These are phyloP conservation scores for Ochotona curzoniae DNA, from an alignment of 2,113 vertebrate genomes.

Conservation along the genomic window DNA sequence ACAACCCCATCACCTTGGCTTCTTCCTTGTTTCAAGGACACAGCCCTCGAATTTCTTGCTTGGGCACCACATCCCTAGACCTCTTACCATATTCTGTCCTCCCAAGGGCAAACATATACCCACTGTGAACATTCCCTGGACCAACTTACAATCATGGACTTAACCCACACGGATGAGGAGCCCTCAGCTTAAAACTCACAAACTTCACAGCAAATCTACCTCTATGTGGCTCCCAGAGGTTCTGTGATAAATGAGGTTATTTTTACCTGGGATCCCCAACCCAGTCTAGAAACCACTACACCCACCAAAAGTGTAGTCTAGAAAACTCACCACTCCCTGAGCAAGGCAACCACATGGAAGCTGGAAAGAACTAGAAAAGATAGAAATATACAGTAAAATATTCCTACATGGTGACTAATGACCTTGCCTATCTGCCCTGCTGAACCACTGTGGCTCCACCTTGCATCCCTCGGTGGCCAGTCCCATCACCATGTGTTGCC, in stretches of 20 bases:
- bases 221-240: neutral
- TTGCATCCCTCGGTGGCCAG: neutral
- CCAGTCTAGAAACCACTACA: neutral
- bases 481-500: neutral
- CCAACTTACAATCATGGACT: neutral
- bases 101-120: neutral
- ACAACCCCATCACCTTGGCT: neutral
- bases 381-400: neutral
- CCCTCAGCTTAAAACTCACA: neutral
- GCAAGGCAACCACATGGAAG: neutral
- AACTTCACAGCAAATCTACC: neutral
- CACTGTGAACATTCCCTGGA: neutral
- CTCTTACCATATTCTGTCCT: neutral
- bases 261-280: neutral
- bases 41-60: neutral
- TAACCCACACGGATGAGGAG: neutral
- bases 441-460: fast-evolving
- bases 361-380: neutral
- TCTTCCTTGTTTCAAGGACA: neutral
- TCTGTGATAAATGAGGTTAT: neutral
- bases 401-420: neutral
- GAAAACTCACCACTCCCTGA: neutral
- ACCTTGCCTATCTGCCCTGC: neutral
- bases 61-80: neutral
- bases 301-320: neutral